Conservation (phyloP, 2,888 invertebrate genomes). For the Athrips mouffetella region DNA sequence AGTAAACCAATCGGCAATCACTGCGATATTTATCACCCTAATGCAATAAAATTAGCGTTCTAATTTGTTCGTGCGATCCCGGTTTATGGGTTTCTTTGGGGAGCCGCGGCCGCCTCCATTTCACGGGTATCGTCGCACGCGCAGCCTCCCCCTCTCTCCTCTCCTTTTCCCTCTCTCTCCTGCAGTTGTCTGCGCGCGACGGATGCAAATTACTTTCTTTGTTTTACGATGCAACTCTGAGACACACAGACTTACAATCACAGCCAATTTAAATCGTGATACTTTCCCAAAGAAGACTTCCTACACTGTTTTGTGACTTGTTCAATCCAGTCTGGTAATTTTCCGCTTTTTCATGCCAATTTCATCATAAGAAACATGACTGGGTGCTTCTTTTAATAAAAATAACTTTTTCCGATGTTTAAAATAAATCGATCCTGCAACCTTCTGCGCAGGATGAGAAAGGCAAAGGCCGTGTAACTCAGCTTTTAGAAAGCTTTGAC, state of each 20-base stretch:
- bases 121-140: constrained; percentile 63
- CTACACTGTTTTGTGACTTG: no score
- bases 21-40: constrained; percentile 61
- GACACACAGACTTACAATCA: constrained; percentile 8
- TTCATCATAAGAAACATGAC: no score
- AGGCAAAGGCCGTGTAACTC: no score
- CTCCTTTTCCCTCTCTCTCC: not conserved
- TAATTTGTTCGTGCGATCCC: constrained; percentile 66
- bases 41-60: constrained; percentile 68
- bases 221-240: constrained; percentile 51
- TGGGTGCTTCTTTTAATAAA: no score
- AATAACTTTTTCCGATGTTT: no score
- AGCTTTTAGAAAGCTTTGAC: no score
- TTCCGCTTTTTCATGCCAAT: no score
- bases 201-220: constrained; percentile 67
- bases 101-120: constrained; percentile 46
- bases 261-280: no score
- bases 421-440: no score
- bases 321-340: no score
- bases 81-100: constrained; percentile 57
- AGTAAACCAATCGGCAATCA: constrained; percentile 56
- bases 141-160: not conserved
- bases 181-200: constrained; percentile 27
- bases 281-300: no score
- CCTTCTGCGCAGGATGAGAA: no score